Evolutionary conservation across 2,113 vertebrate species (phyloP).

Genomic region (Naja naja): DNA sequence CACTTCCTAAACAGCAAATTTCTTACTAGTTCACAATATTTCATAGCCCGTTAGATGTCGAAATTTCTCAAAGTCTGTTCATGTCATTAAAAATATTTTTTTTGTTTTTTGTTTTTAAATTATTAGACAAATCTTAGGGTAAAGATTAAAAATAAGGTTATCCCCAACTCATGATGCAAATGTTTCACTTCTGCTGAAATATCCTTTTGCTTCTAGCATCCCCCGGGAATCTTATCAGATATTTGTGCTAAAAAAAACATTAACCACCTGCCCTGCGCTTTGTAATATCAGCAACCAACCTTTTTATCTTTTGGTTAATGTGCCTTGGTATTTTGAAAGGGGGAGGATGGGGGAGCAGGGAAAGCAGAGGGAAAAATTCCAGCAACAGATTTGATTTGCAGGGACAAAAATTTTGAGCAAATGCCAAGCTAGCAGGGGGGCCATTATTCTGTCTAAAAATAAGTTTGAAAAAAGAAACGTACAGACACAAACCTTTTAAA

Average conservation of each 20-base stretch:
- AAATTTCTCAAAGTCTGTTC: background rate
- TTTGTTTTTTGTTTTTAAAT: constrained; percentile 45
- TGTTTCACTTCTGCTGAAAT: constrained; percentile 70
- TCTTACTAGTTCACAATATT: constrained; percentile 19
- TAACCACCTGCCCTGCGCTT: constrained; percentile 70
- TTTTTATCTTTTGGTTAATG: constrained; percentile 75
- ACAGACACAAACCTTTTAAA: constrained; percentile 72
- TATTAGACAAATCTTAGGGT: constrained; percentile 53
- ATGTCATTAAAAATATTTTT: background rate
- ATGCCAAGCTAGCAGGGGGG: constrained; percentile 79
- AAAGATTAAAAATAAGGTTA: constrained; percentile 62
- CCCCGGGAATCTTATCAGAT: constrained; percentile 74
- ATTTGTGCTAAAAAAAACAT: constrained; percentile 72
- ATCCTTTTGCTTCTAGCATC: constrained; percentile 61
- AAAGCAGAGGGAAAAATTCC: constrained; percentile 66
- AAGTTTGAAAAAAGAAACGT: constrained; percentile 76
- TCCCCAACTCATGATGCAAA: constrained; percentile 66
- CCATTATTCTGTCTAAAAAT: constrained; percentile 82
- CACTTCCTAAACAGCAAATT: constrained; percentile 14
- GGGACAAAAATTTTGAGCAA: constrained; percentile 78
- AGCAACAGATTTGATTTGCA: constrained; percentile 78
- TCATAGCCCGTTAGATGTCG: background rate
- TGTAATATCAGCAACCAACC: constrained; percentile 67
- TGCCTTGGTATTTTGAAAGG: constrained; percentile 78
- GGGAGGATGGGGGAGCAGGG: constrained; percentile 20